Conservation (phyloP, 1,140 invertebrate genomes). For the Nomia melanderi region DNA sequence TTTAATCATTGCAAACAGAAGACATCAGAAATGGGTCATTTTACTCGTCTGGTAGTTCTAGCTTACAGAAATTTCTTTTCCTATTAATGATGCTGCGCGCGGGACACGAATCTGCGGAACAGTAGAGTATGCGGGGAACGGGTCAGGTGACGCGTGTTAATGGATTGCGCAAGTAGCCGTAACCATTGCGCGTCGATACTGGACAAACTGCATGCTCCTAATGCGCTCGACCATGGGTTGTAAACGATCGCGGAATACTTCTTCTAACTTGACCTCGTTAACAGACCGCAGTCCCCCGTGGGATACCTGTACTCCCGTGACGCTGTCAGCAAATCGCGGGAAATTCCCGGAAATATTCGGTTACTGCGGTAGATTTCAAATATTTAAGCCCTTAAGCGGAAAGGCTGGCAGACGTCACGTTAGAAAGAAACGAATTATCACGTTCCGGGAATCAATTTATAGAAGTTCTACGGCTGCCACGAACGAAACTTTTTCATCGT, state of each 20-base stretch:
- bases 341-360: neutral
- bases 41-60: too few relatives aligned
- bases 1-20: too few relatives aligned
- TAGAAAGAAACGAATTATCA: too few relatives aligned
- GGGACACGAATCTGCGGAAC: neutral
- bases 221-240: conserved; percentile 47
- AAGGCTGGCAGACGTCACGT: too few relatives aligned
- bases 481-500: too few relatives aligned
- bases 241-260: conserved; percentile 35
- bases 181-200: conserved; percentile 42
- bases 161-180: conserved; percentile 51
- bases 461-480: too few relatives aligned
- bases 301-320: neutral
- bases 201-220: conserved; percentile 52
- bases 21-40: too few relatives aligned
- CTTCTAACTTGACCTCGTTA: conserved; percentile 35
- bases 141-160: conserved; percentile 55
- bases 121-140: neutral
- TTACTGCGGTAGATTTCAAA: neutral
- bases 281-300: neutral
- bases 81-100: neutral
- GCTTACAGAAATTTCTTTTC: neutral
- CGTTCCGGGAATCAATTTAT: too few relatives aligned
- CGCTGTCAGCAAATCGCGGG: neutral
- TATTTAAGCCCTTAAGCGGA: neutral